Conservation (phyloP, 1,140 invertebrate species). For the Drosophila teissieri region DNA sequence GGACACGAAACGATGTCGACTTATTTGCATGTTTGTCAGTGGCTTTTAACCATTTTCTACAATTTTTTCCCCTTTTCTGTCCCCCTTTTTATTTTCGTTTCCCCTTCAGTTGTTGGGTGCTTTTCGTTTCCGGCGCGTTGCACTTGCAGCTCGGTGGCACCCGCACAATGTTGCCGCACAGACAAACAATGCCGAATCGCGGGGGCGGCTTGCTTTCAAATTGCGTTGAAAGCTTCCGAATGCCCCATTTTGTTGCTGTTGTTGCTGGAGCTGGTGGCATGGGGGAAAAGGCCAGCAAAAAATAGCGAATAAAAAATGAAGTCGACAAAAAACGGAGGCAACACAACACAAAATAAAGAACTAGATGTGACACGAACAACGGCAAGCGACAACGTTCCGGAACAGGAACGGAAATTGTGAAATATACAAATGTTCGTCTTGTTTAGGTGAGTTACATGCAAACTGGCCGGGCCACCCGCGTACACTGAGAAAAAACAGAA, state of each 20-base stretch:
- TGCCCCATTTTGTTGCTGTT: conserved; percentile 61
- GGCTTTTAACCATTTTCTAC: background rate
- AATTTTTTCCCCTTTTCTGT: background rate
- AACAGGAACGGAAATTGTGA: conserved; percentile 79
- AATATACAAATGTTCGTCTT: conserved; percentile 77
- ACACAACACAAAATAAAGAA: conserved; percentile 1
- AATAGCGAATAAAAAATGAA: conserved; percentile 48
- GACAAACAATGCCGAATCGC: conserved; percentile 75
- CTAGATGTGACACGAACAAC: conserved; percentile 75
- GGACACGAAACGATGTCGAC: conserved; percentile 55
- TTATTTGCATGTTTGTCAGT: conserved; percentile 50
- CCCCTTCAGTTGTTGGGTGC: conserved; percentile 43
- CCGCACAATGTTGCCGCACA: conserved; percentile 58
- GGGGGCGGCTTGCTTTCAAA: conserved; percentile 59
- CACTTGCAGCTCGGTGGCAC: conserved; percentile 41
- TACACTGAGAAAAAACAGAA: background rate
- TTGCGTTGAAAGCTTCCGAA: conserved; percentile 80
- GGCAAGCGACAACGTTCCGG: conserved; percentile 72
- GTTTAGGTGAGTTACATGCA: conserved; percentile 73
- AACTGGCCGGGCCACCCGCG: conserved; percentile 22
- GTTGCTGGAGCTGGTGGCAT: background rate
- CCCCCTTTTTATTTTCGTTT: conserved; percentile 5
- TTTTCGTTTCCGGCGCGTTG: conserved; percentile 68
- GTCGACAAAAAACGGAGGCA: conserved; percentile 12
- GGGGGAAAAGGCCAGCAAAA: conserved; percentile 60